These are phyloP conservation scores for Ichneumoninae sp. DNA, from an alignment of 2,888 invertebrate species.

Conservation along the genomic window DNA sequence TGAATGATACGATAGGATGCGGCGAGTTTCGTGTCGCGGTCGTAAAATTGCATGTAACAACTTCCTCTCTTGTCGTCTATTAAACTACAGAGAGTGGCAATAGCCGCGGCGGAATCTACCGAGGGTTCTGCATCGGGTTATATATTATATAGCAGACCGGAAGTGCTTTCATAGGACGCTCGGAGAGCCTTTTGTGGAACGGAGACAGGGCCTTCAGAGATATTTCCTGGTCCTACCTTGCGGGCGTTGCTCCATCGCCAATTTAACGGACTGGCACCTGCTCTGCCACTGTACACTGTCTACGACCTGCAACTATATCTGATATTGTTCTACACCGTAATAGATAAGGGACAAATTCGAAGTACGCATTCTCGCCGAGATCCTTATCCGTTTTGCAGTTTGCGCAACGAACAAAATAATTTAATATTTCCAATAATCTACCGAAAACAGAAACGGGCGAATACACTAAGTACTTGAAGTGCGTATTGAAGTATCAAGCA, in stretches of 20 bases:
- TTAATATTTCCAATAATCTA: neutral
- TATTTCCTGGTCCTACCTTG: conserved; percentile 64
- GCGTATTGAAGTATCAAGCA: too few species aligned
- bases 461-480: too few species aligned
- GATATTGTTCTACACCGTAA: conserved; percentile 1
- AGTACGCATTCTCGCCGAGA: neutral
- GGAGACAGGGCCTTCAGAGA: conserved; percentile 50
- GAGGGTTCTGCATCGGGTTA: neutral
- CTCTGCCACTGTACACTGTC: conserved; percentile 35
- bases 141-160: conserved; percentile 15
- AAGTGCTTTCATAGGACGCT: conserved; percentile 21
- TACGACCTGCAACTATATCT: neutral
- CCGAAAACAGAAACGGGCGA: too few species aligned
- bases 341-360: neutral
- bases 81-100: neutral
- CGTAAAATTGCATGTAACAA: conserved; percentile 22
- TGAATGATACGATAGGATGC: neutral
- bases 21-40: conserved; percentile 6
- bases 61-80: conserved; percentile 8
- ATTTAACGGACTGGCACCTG: conserved; percentile 80
- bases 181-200: conserved; percentile 26
- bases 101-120: neutral
- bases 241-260: conserved; percentile 75
- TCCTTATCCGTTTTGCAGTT: neutral
- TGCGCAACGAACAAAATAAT: neutral